phyloP scores from a whole-genome alignment of 1,140 invertebrate species.

The Potamilus streckersoni region DNA sequence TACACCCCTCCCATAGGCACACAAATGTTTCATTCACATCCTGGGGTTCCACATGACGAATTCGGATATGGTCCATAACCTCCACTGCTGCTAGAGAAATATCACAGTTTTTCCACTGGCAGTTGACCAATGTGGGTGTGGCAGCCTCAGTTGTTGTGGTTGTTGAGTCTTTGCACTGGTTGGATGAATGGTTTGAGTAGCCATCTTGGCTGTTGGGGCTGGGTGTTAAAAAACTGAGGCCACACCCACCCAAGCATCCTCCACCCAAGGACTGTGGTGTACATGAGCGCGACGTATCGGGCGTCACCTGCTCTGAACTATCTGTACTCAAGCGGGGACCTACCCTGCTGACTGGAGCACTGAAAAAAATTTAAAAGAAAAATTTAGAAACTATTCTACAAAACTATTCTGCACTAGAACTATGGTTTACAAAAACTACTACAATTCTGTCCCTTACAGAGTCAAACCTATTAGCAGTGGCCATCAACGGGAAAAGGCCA shows the following conservation, averaged over 20 bases:
- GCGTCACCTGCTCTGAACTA: conserved; percentile 19
- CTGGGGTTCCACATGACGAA: conserved; percentile 87
- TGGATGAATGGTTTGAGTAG: too few species aligned
- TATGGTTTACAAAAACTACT: too few species aligned
- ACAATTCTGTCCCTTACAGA: too few species aligned
- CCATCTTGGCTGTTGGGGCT: too few species aligned
- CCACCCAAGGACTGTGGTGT: conserved; percentile 21
- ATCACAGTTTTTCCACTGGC: conserved; percentile 88
- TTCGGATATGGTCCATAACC: conserved; percentile 90
- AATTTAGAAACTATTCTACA: too few species aligned
- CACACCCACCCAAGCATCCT: neutral
- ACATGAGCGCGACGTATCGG: conserved; percentile 22
- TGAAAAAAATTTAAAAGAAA: too few species aligned
- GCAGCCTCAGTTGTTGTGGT: neutral
- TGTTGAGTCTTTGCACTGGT: neutral
- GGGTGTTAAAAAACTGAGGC: too few species aligned
- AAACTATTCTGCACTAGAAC: too few species aligned
- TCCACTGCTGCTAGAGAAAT: conserved; percentile 78
- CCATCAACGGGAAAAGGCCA: too few species aligned
- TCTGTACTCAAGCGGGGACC: neutral
- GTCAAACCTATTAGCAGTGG: too few species aligned
- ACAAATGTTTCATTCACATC: conserved; percentile 83
- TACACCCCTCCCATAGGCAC: conserved; percentile 93
- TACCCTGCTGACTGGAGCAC: too few species aligned
- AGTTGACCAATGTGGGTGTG: conserved; percentile 57